Evolutionary conservation across 1,140 invertebrate species (phyloP), one percentile per base, ranked within the genome.

Genomic region (Drosophila kohkoa): DNA sequence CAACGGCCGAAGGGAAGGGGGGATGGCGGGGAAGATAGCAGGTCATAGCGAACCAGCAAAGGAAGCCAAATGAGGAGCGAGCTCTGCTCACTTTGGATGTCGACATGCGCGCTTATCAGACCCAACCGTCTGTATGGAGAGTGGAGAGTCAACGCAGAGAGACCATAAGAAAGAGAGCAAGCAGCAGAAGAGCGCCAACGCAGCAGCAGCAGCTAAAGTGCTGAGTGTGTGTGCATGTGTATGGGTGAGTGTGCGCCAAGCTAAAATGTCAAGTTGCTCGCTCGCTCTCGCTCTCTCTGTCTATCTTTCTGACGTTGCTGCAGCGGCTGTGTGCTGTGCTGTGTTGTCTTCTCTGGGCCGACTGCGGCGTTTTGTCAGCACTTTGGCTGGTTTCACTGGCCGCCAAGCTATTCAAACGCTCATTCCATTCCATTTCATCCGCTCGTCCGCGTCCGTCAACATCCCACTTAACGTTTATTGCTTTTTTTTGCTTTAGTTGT

Each of bases 391-490:
- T 77, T 82, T 81, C 77, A 63, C 82, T 82, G 67, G 71, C 73
- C 71, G 79, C 78, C 74, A 72, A 83, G 74, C 70, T 48, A 78
- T 78, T 88, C 83, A 79, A 87, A 82, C 63, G 85, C 66, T 81
- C 81, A 85, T 89, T 77, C 79, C 83, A 87, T 87, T 88, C 77
- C 85, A 88, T 90, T 89, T 85, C 81, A 90, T 89, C 85, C 86
- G 86, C 85, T 89, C 85, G 81, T 89, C 85, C 85, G 86, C 85
- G 81, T 90, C 86, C 85, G 86, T 90, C 86, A 77, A 89, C 85
- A 89, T 89, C 85, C 71, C 85, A 89, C 78, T 85, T 90, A 82
- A 77, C 52, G 74, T 71, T 25, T 25, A 3, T 75, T 10, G 35
- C 8, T 86, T 82, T 75, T 77, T 68, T 52, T 68, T 38, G 55